These are phyloP conservation scores for Drosophila pandora DNA, from an alignment of 1,140 invertebrate species.

Conservation along the genomic window DNA sequence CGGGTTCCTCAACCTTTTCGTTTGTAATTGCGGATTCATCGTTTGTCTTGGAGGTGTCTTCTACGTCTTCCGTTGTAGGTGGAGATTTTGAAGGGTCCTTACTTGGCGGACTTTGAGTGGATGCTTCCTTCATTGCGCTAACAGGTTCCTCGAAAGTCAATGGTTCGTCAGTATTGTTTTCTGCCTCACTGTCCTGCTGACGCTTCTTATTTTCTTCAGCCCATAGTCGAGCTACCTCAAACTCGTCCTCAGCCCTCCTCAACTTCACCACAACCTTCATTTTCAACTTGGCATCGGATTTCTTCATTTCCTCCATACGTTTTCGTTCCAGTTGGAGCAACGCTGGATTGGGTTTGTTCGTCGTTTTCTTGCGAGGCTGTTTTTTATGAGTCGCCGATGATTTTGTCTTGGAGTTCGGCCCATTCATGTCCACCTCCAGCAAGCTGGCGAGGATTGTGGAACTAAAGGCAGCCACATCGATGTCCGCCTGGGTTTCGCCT, in stretches of 20 bases:
- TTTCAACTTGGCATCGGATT: slow-evolving; percentile 70
- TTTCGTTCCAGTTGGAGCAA: slow-evolving; percentile 68
- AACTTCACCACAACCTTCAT: slow-evolving; percentile 65
- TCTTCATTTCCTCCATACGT: slow-evolving; percentile 71
- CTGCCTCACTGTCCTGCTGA: background rate
- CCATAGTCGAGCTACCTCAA: slow-evolving; percentile 61
- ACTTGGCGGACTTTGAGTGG: no score
- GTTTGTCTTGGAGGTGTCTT: background rate
- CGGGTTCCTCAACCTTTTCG: background rate
- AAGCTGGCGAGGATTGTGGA: slow-evolving; percentile 74
- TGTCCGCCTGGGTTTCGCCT: slow-evolving; percentile 4
- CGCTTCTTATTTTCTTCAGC: background rate
- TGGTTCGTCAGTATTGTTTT: background rate
- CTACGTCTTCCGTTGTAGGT: background rate
- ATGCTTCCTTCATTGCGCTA: background rate
- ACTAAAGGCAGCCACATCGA: slow-evolving; percentile 70
- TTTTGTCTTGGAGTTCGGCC: slow-evolving; percentile 31
- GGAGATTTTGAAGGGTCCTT: background rate
- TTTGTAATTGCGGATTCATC: background rate
- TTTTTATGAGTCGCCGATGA: slow-evolving; percentile 55
- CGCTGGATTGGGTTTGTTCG: slow-evolving; percentile 79
- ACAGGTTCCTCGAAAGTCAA: background rate
- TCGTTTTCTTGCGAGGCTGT: slow-evolving; percentile 80
- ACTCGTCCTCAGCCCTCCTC: slow-evolving; percentile 63
- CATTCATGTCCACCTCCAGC: slow-evolving; percentile 72